Evolutionary conservation across 2,888 invertebrate genomes (phyloP).

Genomic region (Noctua pronuba): DNA sequence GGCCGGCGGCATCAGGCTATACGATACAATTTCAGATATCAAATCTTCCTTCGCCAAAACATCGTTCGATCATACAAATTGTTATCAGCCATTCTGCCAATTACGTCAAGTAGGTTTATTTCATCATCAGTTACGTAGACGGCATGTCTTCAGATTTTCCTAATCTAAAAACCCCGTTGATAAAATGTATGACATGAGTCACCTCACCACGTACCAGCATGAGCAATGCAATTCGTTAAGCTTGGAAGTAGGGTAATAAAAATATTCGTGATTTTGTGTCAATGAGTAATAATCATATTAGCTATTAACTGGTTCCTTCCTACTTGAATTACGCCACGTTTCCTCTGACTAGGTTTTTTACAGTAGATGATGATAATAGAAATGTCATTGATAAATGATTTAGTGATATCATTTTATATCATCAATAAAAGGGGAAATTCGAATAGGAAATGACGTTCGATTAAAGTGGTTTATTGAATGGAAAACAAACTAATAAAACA

Average conservation of each 20-base stretch:
- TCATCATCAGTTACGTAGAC: slow-evolving; percentile 1
- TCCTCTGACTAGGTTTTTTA: slow-evolving; percentile 6
- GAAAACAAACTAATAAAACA: slow-evolving; percentile 23
- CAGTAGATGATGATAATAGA: neutral
- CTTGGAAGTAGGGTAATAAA: slow-evolving; percentile 42
- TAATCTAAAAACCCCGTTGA: slow-evolving; percentile 42
- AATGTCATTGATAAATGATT: slow-evolving; percentile 16
- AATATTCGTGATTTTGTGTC: slow-evolving; percentile 36
- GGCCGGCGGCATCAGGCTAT: neutral
- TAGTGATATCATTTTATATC: slow-evolving; percentile 12
- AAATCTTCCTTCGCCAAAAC: neutral
- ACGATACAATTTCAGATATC: neutral
- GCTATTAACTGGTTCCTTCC: neutral
- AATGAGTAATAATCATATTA: slow-evolving; percentile 45
- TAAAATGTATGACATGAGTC: slow-evolving; percentile 41
- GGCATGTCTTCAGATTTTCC: slow-evolving; percentile 16
- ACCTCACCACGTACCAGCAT: slow-evolving; percentile 39
- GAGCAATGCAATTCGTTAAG: slow-evolving; percentile 39
- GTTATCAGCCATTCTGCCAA: neutral
- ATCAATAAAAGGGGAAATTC: slow-evolving; percentile 7
- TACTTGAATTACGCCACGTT: slow-evolving; percentile 13
- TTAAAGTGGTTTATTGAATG: slow-evolving; percentile 14
- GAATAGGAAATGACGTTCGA: slow-evolving; percentile 4
- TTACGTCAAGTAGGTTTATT: neutral
- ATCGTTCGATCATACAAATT: neutral